Percentiles rank a stretch among this genome's conserved stretches.
Evolutionary conservation across 2,113 vertebrate species (phyloP).

Genomic region (Anarhynchus alexandrinus): DNA sequence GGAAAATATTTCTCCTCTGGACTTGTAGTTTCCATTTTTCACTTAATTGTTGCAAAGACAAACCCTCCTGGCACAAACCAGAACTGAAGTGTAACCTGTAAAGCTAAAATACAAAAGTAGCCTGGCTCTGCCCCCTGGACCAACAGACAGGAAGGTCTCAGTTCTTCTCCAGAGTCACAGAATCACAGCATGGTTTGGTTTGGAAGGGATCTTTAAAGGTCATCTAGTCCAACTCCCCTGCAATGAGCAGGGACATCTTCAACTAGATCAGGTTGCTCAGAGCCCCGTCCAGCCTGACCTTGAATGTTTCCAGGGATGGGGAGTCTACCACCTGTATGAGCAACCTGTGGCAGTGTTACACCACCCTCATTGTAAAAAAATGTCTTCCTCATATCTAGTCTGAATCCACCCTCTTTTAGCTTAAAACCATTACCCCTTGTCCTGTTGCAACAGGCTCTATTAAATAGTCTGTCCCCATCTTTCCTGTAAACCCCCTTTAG

Average conservation of each 20-base stretch:
- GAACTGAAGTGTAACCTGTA: not conserved
- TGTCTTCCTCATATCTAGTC: not conserved
- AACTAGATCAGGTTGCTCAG: not conserved
- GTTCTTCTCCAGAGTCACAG: not conserved
- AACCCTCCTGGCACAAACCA: not conserved
- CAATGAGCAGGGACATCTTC: not conserved
- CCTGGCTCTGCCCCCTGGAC: not conserved
- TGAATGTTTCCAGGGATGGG: not conserved
- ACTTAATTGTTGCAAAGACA: not conserved
- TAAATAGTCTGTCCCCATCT: not conserved
- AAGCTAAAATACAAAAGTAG: not conserved
- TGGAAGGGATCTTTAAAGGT: not conserved
- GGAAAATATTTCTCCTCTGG: not conserved
- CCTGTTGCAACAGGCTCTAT: not conserved
- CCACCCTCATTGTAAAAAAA: not conserved
- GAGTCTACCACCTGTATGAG: not conserved
- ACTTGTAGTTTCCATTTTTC: not conserved
- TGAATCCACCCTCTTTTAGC: not conserved
- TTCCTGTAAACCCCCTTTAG: not conserved
- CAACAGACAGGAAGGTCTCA: not conserved
- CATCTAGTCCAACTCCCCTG: no score
- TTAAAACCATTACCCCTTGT: not conserved
- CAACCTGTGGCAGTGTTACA: not conserved
- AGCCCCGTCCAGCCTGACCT: rapidly evolving
- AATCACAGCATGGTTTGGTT: rapidly evolving